Evolutionary conservation across 2,797 vertebrate genomes (phyloP), one percentile per base, ranked within the genome.

Genomic region (Hypotaenidia philippensis): DNA sequence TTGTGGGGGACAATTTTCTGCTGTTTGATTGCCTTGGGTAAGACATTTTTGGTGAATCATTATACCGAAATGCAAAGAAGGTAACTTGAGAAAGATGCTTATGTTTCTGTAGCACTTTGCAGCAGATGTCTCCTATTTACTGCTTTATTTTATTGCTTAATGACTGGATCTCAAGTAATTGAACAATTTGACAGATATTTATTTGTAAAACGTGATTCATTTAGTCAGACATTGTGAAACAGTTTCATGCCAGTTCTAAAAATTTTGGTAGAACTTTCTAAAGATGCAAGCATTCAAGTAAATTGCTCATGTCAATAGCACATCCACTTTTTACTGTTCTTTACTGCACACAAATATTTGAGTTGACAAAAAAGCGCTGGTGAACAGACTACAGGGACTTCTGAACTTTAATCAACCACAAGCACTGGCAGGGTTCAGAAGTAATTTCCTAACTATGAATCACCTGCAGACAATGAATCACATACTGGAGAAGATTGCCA

Each of bases 91-190:
- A 98, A 97, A 97, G 97, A 98, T 97, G 97, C 97, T 97, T 96
- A 52, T 97, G 97, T 98, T 98, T 98, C 98, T 96, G 90, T 97
- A 97, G 98, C 98, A 97, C 98, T 98, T 98, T 87, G 79, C 96
- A 97, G 98, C 98, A 98, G 98, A 98, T 98, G 98, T 98, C 97
- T 98, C 97, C 97, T 98, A 98, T 98, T 98, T 98, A 98, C 97
- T 93, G 96, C 97, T 97, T 98, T 98, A 98, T 98, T 98, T 98
- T 98, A 98, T 98, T 98, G 97, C 98, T 98, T 98, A 98, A 98
- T 98, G 98, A 98, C 97, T 98, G 97, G 89, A 98, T 98, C 97
- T 97, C 87, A 19, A 98, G 97, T 98, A 98, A 98, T 98, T 98
- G 97, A 98, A 97, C 89, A 82, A 96, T 98, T 98, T 98, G 98